Conservation (phyloP, 2,797 vertebrate species). For the Dromococcyx pavoninus region DNA sequence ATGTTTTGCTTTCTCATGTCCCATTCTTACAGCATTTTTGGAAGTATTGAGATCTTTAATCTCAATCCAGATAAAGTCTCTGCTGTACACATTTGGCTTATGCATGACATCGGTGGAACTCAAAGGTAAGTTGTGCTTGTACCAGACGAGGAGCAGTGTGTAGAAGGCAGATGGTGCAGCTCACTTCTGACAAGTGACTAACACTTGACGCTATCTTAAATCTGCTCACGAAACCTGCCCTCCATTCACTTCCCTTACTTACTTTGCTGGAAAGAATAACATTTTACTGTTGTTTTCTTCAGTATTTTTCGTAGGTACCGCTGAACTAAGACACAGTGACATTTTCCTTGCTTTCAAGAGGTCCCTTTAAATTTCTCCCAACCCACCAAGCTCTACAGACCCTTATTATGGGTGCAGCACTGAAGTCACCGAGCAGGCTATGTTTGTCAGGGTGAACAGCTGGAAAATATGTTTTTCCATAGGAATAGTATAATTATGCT, state of each 20-base stretch:
- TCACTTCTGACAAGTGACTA: neutral
- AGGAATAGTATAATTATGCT: neutral
- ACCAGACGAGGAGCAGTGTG: fast-evolving
- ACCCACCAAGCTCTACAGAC: neutral
- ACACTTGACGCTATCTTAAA: neutral
- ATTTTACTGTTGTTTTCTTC: neutral
- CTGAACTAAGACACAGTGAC: neutral
- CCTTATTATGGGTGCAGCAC: neutral
- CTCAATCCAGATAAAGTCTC: slow-evolving; percentile 67
- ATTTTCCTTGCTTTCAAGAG: neutral
- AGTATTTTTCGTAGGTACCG: neutral
- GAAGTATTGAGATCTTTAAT: slow-evolving; percentile 71
- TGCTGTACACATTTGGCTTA: slow-evolving; percentile 74
- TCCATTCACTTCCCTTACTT: neutral
- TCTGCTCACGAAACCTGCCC: neutral
- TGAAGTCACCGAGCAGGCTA: neutral
- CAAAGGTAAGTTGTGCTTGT: slow-evolving; percentile 35
- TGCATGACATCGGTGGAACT: slow-evolving; percentile 50
- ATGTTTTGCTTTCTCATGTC: neutral
- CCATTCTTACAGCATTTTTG: slow-evolving; percentile 71
- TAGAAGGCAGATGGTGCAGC: neutral
- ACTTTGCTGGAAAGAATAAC: neutral
- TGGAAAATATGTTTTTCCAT: too few species aligned
- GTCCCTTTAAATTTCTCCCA: neutral
- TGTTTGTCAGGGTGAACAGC: neutral